A percentile compares a stretch with the other conserved stretches of the same genome.
These are phyloP conservation scores for Damaliscus lunatus DNA, from an alignment of 2,113 vertebrate genomes.

Conservation along the genomic window DNA sequence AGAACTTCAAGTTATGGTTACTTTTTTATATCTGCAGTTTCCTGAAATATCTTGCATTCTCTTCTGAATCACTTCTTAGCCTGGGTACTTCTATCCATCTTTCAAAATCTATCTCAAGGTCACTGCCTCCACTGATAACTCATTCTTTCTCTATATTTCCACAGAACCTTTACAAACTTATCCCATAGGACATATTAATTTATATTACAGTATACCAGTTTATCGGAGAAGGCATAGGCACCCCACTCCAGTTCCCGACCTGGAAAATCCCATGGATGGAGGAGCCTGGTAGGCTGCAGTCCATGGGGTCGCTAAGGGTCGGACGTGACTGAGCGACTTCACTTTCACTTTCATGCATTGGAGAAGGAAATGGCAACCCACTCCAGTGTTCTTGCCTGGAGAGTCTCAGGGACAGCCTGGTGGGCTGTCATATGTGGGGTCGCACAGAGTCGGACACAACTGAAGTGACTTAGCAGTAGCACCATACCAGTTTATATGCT, in stretches of 20 bases:
- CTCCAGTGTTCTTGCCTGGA: too few species aligned
- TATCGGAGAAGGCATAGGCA: too few species aligned
- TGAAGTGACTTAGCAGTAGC: too few species aligned
- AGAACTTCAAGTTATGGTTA: neutral
- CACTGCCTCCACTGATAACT: neutral
- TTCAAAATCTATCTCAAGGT: neutral
- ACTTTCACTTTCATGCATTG: too few species aligned
- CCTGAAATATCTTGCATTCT: neutral
- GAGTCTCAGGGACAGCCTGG: too few species aligned
- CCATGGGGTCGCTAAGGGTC: too few species aligned
- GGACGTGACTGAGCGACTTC: too few species aligned
- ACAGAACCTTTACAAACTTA: neutral
- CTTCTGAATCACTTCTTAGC: neutral
- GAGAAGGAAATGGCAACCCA: too few species aligned
- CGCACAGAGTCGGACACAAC: fast-evolving
- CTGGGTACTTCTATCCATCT: neutral
- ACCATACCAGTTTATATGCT: neutral
- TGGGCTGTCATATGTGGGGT: too few species aligned
- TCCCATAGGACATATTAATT: neutral
- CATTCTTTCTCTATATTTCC: neutral
- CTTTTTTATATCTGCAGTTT: neutral
- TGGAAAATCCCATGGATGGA: too few species aligned
- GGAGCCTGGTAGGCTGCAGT: too few species aligned
- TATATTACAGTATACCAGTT: neutral
- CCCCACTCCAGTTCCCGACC: too few species aligned